phyloP scores from a whole-genome alignment of 2,888 invertebrate species.

The Tachina grossa region DNA sequence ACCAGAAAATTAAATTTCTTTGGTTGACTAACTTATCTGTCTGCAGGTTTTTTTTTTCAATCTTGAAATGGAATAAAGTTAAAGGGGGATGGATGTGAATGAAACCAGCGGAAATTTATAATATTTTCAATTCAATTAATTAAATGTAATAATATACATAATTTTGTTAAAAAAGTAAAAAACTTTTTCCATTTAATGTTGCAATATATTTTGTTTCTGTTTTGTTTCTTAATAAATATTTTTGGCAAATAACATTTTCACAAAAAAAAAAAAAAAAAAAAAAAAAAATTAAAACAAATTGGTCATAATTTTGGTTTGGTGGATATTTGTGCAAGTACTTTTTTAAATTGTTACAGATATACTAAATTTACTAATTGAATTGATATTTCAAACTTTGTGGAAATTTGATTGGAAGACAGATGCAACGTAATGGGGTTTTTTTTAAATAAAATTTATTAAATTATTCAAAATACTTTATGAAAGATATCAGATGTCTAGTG shows the following conservation, averaged over 20 bases:
- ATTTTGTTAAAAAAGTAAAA: neutral
- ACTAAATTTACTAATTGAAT: neutral
- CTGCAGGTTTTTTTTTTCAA: neutral
- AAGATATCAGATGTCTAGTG: no score
- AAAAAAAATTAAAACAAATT: neutral
- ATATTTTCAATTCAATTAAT: constrained; percentile 51
- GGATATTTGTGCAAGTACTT: neutral
- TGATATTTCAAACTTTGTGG: neutral
- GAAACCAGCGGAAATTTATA: neutral
- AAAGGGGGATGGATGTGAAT: neutral
- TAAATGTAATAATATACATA: neutral
- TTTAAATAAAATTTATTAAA: no score
- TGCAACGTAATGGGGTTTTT: no score
- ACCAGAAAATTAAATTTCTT: constrained; percentile 18
- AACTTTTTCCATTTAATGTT: constrained; percentile 41
- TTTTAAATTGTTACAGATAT: neutral
- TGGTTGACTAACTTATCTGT: constrained; percentile 18
- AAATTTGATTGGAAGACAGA: neutral
- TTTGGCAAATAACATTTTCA: neutral
- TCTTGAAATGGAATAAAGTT: neutral
- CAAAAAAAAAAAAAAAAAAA: neutral
- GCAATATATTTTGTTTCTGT: neutral
- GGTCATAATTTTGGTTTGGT: neutral
- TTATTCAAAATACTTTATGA: no score
- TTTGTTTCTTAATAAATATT: constrained; percentile 15